A percentile compares a stretch with the other conserved stretches of the same genome.
Conservation (phyloP, 2,113 vertebrate species). For the Pseudorhombus dupliciocellatus region DNA sequence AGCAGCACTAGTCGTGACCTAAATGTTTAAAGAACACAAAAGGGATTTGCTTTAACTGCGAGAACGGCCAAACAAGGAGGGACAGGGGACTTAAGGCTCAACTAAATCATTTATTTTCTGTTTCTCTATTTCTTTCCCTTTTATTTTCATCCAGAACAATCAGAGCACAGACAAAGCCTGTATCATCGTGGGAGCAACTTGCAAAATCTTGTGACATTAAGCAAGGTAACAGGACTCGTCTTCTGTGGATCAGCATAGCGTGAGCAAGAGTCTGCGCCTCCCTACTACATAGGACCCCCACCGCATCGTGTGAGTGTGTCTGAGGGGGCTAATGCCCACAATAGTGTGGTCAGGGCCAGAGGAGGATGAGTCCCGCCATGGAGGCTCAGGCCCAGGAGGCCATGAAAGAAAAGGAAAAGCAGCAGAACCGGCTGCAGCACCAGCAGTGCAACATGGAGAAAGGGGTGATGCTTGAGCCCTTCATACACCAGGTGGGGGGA, state of each 20-base stretch:
- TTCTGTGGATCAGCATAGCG: conserved; percentile 33
- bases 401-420: conserved; percentile 86
- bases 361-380: conserved; percentile 98
- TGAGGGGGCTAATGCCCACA: conserved; percentile 86
- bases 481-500: conserved; percentile 96
- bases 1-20: conserved; percentile 10
- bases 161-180: conserved; percentile 24
- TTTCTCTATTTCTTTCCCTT: conserved; percentile 40
- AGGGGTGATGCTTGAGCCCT: conserved; percentile 94
- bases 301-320: conserved; percentile 48
- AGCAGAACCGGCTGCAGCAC: conserved; percentile 52
- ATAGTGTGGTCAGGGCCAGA: conserved; percentile 61
- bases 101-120: conserved; percentile 14
- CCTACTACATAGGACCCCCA: conserved; percentile 12
- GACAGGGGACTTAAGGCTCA: conserved; percentile 13
- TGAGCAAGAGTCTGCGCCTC: neutral
- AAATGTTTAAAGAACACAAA: conserved; percentile 9
- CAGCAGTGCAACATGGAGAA: conserved; percentile 80
- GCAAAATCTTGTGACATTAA: conserved; percentile 2
- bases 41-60: conserved; percentile 12
- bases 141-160: conserved; percentile 50
- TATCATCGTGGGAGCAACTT: conserved; percentile 20
- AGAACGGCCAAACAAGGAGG: conserved; percentile 9
- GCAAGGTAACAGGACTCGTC: conserved; percentile 17
- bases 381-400: conserved; percentile 83